Evolutionary conservation across 2,797 vertebrate species (phyloP).

Genomic region (Pipistrellus pygmaeus): DNA sequence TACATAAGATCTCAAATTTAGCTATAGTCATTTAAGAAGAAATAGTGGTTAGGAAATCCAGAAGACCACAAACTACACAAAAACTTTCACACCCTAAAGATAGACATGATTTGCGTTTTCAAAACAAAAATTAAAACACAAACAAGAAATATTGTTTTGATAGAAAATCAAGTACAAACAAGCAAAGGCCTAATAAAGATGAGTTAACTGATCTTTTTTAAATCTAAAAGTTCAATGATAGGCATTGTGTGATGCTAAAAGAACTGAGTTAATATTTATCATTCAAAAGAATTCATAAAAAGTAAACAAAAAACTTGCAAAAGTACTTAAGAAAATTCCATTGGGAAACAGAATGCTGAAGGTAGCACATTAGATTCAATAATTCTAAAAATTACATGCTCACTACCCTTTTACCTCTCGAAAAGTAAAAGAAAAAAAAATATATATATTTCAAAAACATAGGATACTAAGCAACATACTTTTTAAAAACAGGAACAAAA

Average conservation of each 20-base stretch:
- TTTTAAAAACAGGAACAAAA: not conserved
- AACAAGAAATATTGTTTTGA: not conserved
- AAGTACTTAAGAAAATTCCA: not conserved
- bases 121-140: not conserved
- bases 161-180: conserved; percentile 37
- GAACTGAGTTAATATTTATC: not conserved
- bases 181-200: conserved; percentile 35
- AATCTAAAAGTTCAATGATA: conserved; percentile 42
- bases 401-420: not conserved
- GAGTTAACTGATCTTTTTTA: conserved; percentile 32
- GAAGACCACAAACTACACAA: conserved; percentile 1
- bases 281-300: not conserved
- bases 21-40: not conserved
- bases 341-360: not conserved
- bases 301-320: not conserved
- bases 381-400: not conserved
- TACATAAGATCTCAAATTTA: conserved; percentile 32
- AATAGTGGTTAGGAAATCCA: conserved; percentile 34
- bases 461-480: not conserved
- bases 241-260: not conserved
- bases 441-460: not conserved
- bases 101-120: not conserved
- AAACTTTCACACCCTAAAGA: not conserved
- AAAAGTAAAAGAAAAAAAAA: not conserved
- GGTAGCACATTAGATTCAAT: not conserved